phyloP scores from a whole-genome alignment of 2,797 vertebrate genomes.

The Ctenopoma kingsleyae region DNA sequence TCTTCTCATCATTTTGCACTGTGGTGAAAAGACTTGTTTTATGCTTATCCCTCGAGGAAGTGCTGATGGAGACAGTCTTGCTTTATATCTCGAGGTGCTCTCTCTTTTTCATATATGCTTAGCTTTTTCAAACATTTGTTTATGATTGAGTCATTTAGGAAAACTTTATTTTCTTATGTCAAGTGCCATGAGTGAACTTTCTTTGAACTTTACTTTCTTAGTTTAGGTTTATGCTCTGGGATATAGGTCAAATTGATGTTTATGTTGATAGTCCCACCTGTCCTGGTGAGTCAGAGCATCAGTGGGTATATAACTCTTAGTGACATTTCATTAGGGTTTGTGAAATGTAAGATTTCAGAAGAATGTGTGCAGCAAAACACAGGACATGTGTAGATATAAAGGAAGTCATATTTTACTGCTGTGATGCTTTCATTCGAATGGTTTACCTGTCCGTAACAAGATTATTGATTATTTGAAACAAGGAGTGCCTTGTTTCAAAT shows the following conservation, averaged over 20 bases:
- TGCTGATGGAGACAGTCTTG: constrained; percentile 28
- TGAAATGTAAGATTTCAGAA: neutral
- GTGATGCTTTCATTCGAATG: neutral
- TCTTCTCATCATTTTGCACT: constrained; percentile 61
- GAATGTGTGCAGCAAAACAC: no score
- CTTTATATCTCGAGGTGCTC: constrained; percentile 38
- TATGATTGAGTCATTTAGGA: constrained; percentile 18
- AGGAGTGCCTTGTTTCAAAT: no score
- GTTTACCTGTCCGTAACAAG: neutral
- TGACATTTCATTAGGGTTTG: neutral
- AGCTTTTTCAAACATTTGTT: constrained; percentile 50
- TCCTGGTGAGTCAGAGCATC: neutral
- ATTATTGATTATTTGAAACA: no score
- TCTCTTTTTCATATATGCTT: constrained; percentile 34
- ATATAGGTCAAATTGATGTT: neutral
- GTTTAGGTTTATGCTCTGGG: neutral
- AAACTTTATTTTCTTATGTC: neutral
- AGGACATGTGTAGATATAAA: neutral
- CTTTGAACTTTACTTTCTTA: constrained; percentile 3
- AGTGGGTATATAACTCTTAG: neutral
- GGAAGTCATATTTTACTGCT: no score
- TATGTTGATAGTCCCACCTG: neutral
- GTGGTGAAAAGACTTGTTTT: constrained; percentile 39
- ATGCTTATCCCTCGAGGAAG: constrained; percentile 54
- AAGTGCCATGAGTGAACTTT: neutral